Conservation (phyloP, 64 coral and sea anemone species). For the Pocillopora verrucosa region DNA sequence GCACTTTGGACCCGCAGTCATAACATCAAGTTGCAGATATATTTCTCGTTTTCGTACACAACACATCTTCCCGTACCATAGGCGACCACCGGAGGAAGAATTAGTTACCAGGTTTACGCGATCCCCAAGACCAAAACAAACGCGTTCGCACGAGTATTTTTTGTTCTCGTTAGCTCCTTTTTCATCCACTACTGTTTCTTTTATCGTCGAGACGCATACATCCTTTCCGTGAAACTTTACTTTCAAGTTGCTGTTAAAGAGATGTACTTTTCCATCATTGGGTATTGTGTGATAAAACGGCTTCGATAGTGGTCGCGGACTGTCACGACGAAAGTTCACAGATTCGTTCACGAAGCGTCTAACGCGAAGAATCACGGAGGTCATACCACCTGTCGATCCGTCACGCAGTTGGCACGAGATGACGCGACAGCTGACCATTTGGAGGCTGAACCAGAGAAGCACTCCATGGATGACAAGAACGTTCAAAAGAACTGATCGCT, state of each 20-base stretch:
- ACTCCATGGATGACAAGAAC: neutral
- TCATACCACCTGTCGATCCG: neutral
- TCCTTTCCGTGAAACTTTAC: slow-evolving; percentile 41
- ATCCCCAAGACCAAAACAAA: slow-evolving; percentile 27
- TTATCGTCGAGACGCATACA: slow-evolving; percentile 39
- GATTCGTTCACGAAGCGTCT: neutral
- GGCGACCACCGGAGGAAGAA: slow-evolving; percentile 36
- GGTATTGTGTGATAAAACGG: slow-evolving; percentile 17
- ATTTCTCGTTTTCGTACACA: slow-evolving; percentile 34
- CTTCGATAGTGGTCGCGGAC: neutral
- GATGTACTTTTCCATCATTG: slow-evolving; percentile 30
- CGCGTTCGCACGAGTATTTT: slow-evolving; percentile 23
- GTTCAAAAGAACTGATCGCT: neutral
- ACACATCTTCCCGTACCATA: neutral
- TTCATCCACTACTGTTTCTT: slow-evolving; percentile 32
- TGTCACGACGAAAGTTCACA: slow-evolving; percentile 4
- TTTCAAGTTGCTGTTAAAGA: neutral
- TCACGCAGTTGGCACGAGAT: slow-evolving; percentile 18
- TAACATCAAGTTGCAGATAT: slow-evolving; percentile 18
- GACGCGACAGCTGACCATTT: neutral
- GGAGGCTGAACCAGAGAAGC: neutral
- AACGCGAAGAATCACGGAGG: slow-evolving; percentile 1
- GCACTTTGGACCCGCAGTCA: slow-evolving; percentile 36
- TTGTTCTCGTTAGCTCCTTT: slow-evolving; percentile 19
- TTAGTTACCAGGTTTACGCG: slow-evolving; percentile 19